A percentile compares a stretch with the other conserved stretches of the same genome.
Evolutionary conservation across 1,140 invertebrate genomes (phyloP).

Genomic region (Drosophila lini): DNA sequence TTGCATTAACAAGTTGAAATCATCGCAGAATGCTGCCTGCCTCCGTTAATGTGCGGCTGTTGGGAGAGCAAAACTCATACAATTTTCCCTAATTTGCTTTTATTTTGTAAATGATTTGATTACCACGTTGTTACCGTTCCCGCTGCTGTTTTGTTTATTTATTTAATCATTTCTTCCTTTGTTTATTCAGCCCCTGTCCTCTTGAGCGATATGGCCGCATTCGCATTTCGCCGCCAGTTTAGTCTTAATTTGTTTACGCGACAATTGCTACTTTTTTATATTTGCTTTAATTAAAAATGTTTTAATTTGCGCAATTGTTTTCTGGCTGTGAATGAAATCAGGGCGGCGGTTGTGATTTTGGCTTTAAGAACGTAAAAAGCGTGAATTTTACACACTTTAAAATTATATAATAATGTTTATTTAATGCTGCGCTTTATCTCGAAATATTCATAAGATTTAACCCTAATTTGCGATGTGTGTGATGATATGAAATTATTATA

Average conservation of each 20-base stretch:
- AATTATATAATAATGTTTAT: neutral
- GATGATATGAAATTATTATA: too few relatives aligned
- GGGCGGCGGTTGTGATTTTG: neutral
- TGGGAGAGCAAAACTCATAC: conserved; percentile 57
- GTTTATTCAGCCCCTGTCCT: conserved; percentile 26
- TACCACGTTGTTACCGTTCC: conserved; percentile 55
- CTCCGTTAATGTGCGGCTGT: neutral
- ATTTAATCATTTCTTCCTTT: conserved; percentile 35
- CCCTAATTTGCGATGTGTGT: neutral
- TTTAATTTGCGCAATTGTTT: conserved; percentile 54
- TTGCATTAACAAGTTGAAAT: conserved; percentile 57
- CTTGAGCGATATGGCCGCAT: conserved; percentile 14
- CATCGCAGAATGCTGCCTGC: conserved; percentile 24
- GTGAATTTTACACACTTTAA: neutral
- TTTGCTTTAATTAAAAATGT: conserved; percentile 76
- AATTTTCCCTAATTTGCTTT: conserved; percentile 76
- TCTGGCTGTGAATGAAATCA: neutral
- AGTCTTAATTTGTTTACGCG: conserved; percentile 65
- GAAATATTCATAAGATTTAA: neutral
- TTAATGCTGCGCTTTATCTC: neutral
- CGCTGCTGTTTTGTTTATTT: conserved; percentile 49
- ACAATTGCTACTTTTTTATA: conserved; percentile 56
- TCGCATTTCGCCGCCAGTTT: conserved; percentile 25
- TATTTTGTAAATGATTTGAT: conserved; percentile 79
- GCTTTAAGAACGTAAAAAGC: neutral